Evolutionary conservation across 2,888 invertebrate genomes (phyloP), one percentile per base, ranked within the genome.

Genomic region (Adelphocoris suturalis): DNA sequence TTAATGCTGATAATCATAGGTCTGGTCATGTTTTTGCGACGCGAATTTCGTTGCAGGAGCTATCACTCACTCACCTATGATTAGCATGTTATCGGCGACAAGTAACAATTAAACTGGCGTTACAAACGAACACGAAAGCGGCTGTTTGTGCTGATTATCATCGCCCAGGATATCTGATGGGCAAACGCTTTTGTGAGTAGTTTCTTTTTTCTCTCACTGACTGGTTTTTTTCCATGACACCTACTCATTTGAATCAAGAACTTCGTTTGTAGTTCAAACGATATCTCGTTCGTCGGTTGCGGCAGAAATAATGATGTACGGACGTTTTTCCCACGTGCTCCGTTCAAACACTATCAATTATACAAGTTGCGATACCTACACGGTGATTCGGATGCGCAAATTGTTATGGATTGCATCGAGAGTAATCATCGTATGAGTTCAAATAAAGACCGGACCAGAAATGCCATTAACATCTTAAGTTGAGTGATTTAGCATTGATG

Each of bases 51-150:
- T 68, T 23, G 0, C 23, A 68, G 23, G 13, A 3, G 23, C 27
- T 27, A 68, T 68, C 68, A 68, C 68, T 23, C 68, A 68, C 23
- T 27, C 7, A n/a, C n/a, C 23, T 12, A 27, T 16, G 52, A 68
- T 68, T 68, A 68, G 23, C 68, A 68, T 68, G 68, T 68, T 68
- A 9, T 3, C 19, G 0, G 19, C 23, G 68, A 37, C 68, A 52
- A 3, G 19, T 19, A 68, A 23, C 11, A 68, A 68, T 68, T 23
- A 68, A 68, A 19, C 11, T 23, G 23, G 23, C 68, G 23, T 19
- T 19, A 68, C 23, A 68, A 68, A 19, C 19, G 68, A 68, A 23
- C 68, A 23, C 68, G 68, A 68, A 68, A 68, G 68, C 61, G n/a
- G 61, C 2, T 19, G 68, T 68, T 68, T 27, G 68, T 23, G 27